Evolutionary conservation across 2,888 invertebrate species (phyloP).

Genomic region (Athrips mouffetella): DNA sequence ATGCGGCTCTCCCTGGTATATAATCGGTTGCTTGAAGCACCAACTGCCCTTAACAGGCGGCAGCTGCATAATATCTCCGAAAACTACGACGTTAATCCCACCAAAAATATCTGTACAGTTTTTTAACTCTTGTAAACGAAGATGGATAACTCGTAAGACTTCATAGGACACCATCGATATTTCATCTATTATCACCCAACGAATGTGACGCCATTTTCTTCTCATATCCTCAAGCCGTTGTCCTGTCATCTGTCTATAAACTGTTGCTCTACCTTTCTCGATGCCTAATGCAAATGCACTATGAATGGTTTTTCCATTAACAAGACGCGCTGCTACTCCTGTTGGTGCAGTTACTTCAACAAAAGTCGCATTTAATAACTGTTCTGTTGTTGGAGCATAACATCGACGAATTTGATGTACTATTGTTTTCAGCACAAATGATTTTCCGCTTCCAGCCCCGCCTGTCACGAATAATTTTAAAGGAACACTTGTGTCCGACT

Average conservation of each 20-base stretch:
- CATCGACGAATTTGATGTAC: conserved; percentile 10
- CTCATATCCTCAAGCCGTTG: conserved; percentile 25
- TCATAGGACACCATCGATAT: conserved; percentile 36
- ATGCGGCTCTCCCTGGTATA: background rate
- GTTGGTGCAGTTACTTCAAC: conserved; percentile 5
- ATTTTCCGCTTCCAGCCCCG: conserved; percentile 13
- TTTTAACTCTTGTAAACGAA: conserved; percentile 9
- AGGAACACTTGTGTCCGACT: background rate
- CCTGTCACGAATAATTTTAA: conserved; percentile 11
- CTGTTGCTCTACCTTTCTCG: conserved; percentile 28
- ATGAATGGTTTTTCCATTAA: background rate
- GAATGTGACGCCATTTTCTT: conserved; percentile 31
- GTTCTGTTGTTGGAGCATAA: conserved; percentile 8
- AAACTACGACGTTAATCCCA: background rate
- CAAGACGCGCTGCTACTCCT: conserved; percentile 8
- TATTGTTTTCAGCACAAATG: conserved; percentile 14
- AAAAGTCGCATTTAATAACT: conserved; percentile 2
- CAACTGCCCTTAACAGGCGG: background rate
- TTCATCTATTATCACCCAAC: conserved; percentile 33
- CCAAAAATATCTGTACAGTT: background rate
- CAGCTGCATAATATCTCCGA: background rate
- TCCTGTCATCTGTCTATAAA: conserved; percentile 23
- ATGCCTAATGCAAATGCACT: conserved; percentile 21
- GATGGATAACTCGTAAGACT: background rate
- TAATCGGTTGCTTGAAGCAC: background rate